These are phyloP conservation scores for Seladonia tumulorum DNA, from an alignment of 2,888 invertebrate genomes.

Conservation along the genomic window DNA sequence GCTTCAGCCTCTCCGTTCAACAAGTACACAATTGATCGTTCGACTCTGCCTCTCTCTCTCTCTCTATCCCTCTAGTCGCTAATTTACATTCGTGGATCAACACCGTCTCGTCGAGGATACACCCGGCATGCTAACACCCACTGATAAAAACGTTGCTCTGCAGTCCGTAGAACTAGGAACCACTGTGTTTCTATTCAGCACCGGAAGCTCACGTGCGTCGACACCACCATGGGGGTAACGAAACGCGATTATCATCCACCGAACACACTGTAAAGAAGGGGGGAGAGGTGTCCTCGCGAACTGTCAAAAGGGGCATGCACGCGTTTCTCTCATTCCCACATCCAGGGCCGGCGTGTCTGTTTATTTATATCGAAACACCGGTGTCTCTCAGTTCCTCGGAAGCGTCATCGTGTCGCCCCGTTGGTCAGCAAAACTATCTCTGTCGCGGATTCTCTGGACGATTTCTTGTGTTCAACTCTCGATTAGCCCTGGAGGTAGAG, in stretches of 20 bases:
- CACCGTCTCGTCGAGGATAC: neutral
- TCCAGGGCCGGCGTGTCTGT: neutral
- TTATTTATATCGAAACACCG: neutral
- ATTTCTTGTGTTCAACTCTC: neutral
- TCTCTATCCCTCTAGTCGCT: neutral
- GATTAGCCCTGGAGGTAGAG: neutral
- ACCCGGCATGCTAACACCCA: constrained; percentile 6
- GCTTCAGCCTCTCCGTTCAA: constrained; percentile 70
- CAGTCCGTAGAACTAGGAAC: constrained; percentile 22
- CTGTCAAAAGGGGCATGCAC: constrained; percentile 32
- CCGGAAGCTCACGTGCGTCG: constrained; percentile 9
- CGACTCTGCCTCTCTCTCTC: neutral
- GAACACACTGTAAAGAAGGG: neutral
- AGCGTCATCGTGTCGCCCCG: constrained; percentile 25
- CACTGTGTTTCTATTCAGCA: constrained; percentile 28
- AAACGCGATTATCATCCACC: constrained; percentile 9
- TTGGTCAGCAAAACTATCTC: constrained; percentile 3
- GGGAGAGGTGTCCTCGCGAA: neutral
- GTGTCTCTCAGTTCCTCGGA: constrained; percentile 21
- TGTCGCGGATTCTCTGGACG: constrained; percentile 2
- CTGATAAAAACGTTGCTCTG: constrained; percentile 11
- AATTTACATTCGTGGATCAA: constrained; percentile 9
- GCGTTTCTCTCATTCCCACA: neutral
- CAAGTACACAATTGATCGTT: constrained; percentile 75
- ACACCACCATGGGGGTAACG: constrained; percentile 9